Evolutionary conservation across 2,113 vertebrate species (phyloP).

Genomic region (Astur gentilis): DNA sequence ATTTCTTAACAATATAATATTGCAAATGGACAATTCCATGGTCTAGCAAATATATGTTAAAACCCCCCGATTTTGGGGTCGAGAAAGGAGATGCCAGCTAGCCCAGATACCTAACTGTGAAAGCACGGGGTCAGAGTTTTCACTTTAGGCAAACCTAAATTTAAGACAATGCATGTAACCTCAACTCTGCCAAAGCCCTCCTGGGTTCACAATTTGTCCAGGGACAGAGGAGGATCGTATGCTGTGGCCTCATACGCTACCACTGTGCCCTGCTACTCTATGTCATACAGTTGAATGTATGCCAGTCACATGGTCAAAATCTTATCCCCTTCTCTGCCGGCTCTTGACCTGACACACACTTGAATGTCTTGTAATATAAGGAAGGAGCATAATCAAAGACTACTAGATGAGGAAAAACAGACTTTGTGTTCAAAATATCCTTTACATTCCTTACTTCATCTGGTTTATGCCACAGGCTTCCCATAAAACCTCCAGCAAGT

Average conservation of each 20-base stretch:
- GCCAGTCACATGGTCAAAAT: background rate
- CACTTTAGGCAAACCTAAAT: background rate
- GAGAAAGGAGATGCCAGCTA: background rate
- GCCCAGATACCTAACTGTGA: background rate
- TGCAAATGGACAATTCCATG: background rate
- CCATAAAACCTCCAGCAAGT: background rate
- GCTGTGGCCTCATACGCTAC: background rate
- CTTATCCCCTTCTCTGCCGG: background rate
- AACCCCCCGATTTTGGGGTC: background rate
- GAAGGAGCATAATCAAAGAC: background rate
- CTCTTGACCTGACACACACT: background rate
- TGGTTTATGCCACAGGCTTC: background rate
- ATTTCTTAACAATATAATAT: background rate
- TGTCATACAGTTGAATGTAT: background rate
- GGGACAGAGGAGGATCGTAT: background rate
- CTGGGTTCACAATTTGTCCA: conserved; percentile 6
- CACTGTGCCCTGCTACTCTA: background rate
- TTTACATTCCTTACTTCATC: background rate
- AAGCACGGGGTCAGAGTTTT: background rate
- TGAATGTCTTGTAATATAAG: background rate
- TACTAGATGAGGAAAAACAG: background rate
- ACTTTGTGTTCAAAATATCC: background rate
- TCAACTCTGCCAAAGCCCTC: background rate
- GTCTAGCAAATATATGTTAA: background rate
- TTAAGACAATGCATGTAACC: background rate